Base-by-base conservation (phyloP, 2,113 vertebrate species). In the Acinonyx jubatus region DNA sequence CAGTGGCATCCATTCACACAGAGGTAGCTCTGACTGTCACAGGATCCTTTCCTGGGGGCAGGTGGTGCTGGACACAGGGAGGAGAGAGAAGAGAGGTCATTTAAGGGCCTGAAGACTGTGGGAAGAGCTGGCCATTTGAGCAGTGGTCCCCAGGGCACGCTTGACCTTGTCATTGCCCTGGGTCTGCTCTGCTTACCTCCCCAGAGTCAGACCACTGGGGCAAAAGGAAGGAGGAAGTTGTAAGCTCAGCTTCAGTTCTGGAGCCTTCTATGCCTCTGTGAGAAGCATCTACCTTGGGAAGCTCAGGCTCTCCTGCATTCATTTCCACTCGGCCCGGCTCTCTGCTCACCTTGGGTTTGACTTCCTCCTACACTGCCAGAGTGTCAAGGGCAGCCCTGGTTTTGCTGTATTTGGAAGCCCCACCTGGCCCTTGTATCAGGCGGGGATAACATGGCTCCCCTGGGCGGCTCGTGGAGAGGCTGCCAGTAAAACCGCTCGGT, bases 401-500 rank as follows among this genome's bases (percentile, higher is more conserved):
- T 33, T 5, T 41, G 23, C 50, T 61, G 16, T 41, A 5, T 57
- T n/a, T 45, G 4, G 41, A 73, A 86, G 68, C 38, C 15, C 19
- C 5, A 4, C 1, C 71, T 79, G 61, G 76, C 61, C 73, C 33
- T 80, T 80, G 19, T 27, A 1, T 38, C 9, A 48, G 16, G 13
- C 36, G 76, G 71, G 16, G 50, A n/a, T 50, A 41, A 73, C 8
- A 0, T n/a, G 55, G 33, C 23, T 11, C 16, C 31, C 2, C 16
- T 5, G 12, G 8, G 18, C 5, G 3, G 33, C 7, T 76, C 4
- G 1, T 1, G 2, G 5, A 33, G 76, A 12, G 7, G 3, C 36
- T 27, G 4, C 78, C 7, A 4, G 41, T 29, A 3, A 68, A 68
- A 33, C 9, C 6, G 5, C 23, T 63, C 8, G 1, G 8, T 15